These are phyloP conservation scores for Catharus bicknelli DNA, from an alignment of 2,113 vertebrate genomes.

Conservation along the genomic window DNA sequence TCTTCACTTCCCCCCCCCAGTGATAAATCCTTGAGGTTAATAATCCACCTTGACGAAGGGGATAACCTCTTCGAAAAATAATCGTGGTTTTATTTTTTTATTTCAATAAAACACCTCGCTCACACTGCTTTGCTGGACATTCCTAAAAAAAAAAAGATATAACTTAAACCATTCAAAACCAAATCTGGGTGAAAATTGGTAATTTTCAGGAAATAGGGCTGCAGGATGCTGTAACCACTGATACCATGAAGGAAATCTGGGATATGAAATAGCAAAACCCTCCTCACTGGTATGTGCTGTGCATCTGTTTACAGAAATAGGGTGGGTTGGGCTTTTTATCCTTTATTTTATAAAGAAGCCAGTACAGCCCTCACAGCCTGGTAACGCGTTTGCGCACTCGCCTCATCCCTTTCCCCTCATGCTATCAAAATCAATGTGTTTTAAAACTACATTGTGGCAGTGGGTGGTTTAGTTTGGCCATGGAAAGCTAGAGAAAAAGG, in stretches of 20 bases:
- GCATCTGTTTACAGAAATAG: not conserved
- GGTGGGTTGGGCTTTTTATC: not conserved
- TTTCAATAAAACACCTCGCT: not conserved
- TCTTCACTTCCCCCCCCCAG: no score
- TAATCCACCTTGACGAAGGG: not conserved
- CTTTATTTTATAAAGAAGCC: not conserved
- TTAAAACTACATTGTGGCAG: not conserved
- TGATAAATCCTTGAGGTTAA: not conserved
- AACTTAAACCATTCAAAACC: not conserved
- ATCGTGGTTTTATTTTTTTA: not conserved
- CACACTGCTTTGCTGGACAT: not conserved
- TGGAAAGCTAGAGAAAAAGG: not conserved
- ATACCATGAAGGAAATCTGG: not conserved
- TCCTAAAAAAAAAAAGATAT: no score
- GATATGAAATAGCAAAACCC: not conserved
- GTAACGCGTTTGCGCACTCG: not conserved
- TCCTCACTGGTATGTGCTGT: rapidly evolving
- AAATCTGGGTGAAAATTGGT: not conserved
- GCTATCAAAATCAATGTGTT: not conserved
- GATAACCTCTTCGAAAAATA: not conserved
- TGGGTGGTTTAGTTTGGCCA: not conserved
- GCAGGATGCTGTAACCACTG: not conserved
- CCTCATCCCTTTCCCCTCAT: not conserved
- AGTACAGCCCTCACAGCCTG: not conserved
- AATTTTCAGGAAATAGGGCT: rapidly evolving